Conservation (phyloP, 2,888 invertebrate species). For the Macrophya annulata region DNA sequence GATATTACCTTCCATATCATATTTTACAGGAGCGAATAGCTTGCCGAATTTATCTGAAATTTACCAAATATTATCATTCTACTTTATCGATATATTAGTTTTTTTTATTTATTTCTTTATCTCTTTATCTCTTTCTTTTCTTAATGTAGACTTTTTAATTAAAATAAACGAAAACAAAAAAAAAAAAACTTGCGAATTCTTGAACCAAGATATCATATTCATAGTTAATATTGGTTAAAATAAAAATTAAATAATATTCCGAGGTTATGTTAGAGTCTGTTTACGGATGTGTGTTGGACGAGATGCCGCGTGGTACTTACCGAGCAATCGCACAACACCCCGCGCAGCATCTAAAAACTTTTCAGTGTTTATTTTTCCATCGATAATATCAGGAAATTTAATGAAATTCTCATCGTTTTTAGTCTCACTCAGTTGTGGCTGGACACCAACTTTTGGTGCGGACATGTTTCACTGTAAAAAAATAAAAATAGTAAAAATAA, state of each 20-base stretch:
- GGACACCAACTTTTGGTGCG: conserved; percentile 58
- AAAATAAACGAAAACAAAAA: no score
- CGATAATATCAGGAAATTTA: conserved; percentile 81
- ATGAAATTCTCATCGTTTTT: conserved; percentile 64
- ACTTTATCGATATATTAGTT: neutral
- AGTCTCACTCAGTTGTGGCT: conserved; percentile 56
- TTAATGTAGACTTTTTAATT: neutral
- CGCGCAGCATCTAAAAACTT: conserved; percentile 84
- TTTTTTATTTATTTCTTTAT: no score
- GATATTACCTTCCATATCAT: conserved; percentile 90
- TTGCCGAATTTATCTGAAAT: conserved; percentile 88
- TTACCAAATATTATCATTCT: neutral
- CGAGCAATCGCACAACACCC: conserved; percentile 84
- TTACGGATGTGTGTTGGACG: neutral
- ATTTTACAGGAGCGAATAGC: conserved; percentile 87
- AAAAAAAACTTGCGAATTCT: neutral
- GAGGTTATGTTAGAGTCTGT: neutral
- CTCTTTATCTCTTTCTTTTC: neutral
- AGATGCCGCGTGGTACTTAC: conserved; percentile 79
- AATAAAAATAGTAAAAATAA: neutral
- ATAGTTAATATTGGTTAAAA: no score
- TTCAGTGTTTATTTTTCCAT: conserved; percentile 83
- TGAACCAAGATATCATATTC: neutral
- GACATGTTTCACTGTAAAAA: conserved; percentile 50
- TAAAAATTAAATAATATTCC: neutral